A percentile compares a stretch with the other conserved stretches of the same genome.
Conservation (phyloP, 2,888 invertebrate species). For the Linnaemya vulpina region DNA sequence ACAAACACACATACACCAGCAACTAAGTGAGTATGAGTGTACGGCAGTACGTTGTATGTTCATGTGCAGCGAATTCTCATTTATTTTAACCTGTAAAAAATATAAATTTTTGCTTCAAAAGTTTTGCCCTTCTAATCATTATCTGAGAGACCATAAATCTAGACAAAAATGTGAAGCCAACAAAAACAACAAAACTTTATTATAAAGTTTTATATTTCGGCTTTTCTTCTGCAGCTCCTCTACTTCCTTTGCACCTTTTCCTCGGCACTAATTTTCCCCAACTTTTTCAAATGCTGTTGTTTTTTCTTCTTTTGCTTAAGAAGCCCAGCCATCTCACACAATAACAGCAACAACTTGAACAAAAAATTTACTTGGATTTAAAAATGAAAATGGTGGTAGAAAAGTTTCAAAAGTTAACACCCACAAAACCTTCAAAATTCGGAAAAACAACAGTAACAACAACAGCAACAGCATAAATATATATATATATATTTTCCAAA, state of each 20-base stretch:
- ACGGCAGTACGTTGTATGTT: neutral
- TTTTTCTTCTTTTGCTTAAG: conserved; percentile 24
- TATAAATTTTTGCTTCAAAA: conserved; percentile 48
- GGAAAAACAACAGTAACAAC: conserved; percentile 30
- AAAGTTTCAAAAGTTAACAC: conserved; percentile 72
- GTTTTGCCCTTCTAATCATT: conserved; percentile 71
- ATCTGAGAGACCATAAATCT: conserved; percentile 71
- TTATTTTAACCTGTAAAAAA: conserved; percentile 68
- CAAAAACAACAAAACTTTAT: conserved; percentile 47
- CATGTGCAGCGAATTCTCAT: conserved; percentile 48
- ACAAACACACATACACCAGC: conserved; percentile 2
- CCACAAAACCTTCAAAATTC: conserved; percentile 70
- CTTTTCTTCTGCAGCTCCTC: conserved; percentile 46
- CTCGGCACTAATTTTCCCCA: neutral
- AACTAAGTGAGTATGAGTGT: too few species aligned
- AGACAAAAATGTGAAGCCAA: conserved; percentile 65
- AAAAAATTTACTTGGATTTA: conserved; percentile 17
- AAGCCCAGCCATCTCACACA: conserved; percentile 30
- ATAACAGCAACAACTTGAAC: conserved; percentile 27
- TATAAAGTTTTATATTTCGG: conserved; percentile 62
- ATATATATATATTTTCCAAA: conserved; percentile 44
- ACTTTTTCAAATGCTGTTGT: conserved; percentile 38
- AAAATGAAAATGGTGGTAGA: conserved; percentile 64
- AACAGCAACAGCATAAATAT: conserved; percentile 59
- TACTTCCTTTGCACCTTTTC: conserved; percentile 15